Conservation (phyloP, 37 sponge, comb jelly and placozoan species). For the Spongia lamella region DNA sequence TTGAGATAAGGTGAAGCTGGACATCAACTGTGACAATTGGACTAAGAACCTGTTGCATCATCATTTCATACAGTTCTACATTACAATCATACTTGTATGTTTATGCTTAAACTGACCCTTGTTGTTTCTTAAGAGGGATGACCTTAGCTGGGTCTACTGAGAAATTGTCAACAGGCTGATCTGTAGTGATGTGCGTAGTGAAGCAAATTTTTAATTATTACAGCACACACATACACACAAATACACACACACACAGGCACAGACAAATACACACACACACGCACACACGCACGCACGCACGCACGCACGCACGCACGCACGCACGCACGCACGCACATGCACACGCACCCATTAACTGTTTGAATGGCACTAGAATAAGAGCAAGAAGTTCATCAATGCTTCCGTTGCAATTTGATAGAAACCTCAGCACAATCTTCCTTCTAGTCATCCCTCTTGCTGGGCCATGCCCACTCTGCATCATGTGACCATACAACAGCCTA, state of each 20-base stretch:
- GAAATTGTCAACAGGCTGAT: neutral
- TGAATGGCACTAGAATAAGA: conserved; percentile 52
- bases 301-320: no score
- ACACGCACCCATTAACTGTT: conserved; percentile 8
- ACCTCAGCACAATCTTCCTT: conserved; percentile 62
- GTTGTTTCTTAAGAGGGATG: conserved; percentile 75
- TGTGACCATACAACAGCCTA: conserved; percentile 74
- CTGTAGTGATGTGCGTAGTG: no score
- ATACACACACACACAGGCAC: no score
- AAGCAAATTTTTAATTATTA: no score
- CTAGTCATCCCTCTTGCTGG: conserved; percentile 36
- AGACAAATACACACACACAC: no score
- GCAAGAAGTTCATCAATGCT: conserved; percentile 47
- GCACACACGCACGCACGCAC: no score
- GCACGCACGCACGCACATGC: no score
- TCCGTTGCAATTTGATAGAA: conserved; percentile 55
- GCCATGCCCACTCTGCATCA: conserved; percentile 42
- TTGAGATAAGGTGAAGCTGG: conserved; percentile 9
- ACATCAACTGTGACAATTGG: conserved; percentile 57
- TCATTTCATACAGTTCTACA: neutral
- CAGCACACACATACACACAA: no score
- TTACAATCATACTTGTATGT: neutral
- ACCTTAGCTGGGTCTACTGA: conserved; percentile 22
- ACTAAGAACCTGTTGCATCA: conserved; percentile 67
- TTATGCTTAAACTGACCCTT: conserved; percentile 37